Evolutionary conservation across 2,797 vertebrate genomes (phyloP).

Genomic region (Diceros bicornis): DNA sequence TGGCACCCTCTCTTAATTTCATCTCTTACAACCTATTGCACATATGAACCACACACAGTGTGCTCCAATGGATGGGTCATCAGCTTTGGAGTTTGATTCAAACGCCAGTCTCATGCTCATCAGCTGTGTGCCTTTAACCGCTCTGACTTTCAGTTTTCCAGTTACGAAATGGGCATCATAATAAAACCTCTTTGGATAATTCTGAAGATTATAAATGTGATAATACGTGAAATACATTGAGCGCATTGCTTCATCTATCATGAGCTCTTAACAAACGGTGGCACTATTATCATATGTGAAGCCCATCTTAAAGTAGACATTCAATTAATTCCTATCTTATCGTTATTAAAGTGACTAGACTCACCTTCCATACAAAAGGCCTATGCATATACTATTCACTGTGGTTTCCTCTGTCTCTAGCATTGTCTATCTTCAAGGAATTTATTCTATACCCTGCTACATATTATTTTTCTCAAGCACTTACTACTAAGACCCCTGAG

Average conservation of each 20-base stretch:
- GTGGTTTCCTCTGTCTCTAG: not conserved
- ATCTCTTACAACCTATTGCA: not conserved
- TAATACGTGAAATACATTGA: not conserved
- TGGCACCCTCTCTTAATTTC: not conserved
- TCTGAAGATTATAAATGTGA: not conserved
- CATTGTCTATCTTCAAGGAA: not conserved
- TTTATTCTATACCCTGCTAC: not conserved
- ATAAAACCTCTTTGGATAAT: not conserved
- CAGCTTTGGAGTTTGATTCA: not conserved
- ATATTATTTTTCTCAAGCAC: not conserved
- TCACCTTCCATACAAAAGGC: not conserved
- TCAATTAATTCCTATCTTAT: not conserved
- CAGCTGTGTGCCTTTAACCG: not conserved
- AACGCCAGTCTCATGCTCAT: not conserved
- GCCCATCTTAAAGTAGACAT: not conserved
- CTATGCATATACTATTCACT: not conserved
- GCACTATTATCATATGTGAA: not conserved
- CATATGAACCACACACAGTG: not conserved
- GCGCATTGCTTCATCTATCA: not conserved
- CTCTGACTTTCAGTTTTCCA: not conserved
- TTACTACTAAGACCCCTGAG: not conserved
- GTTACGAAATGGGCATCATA: not conserved
- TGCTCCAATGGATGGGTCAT: not conserved
- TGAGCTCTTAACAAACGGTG: not conserved
- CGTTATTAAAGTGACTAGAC: not conserved